These are phyloP conservation scores for Discoglossus pictus DNA, from an alignment of 2,797 vertebrate genomes.

Conservation along the genomic window DNA sequence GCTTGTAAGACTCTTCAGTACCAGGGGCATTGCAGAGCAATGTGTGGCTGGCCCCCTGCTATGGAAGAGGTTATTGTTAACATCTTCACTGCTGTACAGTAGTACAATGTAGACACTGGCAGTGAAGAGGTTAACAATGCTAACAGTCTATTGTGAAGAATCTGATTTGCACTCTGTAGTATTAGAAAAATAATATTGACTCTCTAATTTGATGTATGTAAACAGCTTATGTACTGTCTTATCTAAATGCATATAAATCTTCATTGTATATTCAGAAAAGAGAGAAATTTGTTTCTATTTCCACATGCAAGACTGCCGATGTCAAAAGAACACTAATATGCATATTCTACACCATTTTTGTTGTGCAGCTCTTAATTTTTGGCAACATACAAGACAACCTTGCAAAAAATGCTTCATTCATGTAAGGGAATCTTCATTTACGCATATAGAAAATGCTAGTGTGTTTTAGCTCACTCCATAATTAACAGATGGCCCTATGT, in stretches of 20 bases:
- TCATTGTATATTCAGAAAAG: conserved; percentile 89
- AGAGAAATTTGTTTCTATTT: conserved; percentile 80
- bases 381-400: conserved; percentile 63
- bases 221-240: conserved; percentile 91
- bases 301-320: conserved; percentile 87
- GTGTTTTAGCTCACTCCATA: conserved; percentile 84
- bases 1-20: conserved; percentile 66
- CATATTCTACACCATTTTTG: conserved; percentile 83
- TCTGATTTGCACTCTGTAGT: conserved; percentile 98
- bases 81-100: conserved; percentile 24
- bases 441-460: conserved; percentile 83
- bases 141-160: conserved; percentile 88
- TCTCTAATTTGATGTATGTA: conserved; percentile 88
- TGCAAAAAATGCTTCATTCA: conserved; percentile 74
- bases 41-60: conserved; percentile 50
- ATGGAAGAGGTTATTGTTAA: conserved; percentile 17
- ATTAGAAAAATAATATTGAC: conserved; percentile 91
- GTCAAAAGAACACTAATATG: conserved; percentile 95
- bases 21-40: conserved; percentile 40
- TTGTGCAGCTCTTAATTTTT: conserved; percentile 83
- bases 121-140: conserved; percentile 63
- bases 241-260: conserved; percentile 92
- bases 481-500: conserved; percentile 89
- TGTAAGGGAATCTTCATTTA: conserved; percentile 81
- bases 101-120: conserved; percentile 23